These are phyloP conservation scores for Clitarchus hookeri DNA, from an alignment of 2,888 invertebrate species.

Conservation along the genomic window DNA sequence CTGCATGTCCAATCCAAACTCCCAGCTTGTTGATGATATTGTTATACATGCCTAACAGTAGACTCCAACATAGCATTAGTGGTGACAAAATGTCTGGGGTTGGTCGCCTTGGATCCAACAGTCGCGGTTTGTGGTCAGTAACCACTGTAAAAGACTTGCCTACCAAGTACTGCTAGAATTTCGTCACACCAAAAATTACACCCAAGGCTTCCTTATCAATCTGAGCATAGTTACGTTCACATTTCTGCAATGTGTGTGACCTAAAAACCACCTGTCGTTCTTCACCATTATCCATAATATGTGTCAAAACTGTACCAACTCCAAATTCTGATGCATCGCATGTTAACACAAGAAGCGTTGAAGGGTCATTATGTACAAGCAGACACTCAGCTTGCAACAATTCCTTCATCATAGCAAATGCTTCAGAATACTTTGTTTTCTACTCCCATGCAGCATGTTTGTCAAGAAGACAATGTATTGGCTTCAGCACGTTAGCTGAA, in stretches of 20 bases:
- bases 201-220: neutral
- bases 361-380: neutral
- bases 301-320: neutral
- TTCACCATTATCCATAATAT: neutral
- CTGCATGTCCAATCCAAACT: conserved; percentile 30
- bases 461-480: conserved; percentile 19
- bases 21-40: conserved; percentile 32
- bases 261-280: neutral
- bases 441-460: neutral
- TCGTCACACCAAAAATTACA: neutral
- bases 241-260: neutral
- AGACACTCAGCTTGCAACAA: conserved; percentile 3
- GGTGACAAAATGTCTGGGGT: conserved; percentile 33
- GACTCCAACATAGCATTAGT: conserved; percentile 30
- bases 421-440: neutral
- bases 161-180: neutral
- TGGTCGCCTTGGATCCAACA: conserved; percentile 26
- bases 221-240: neutral
- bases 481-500: neutral
- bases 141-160: conserved; percentile 23
- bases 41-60: conserved; percentile 33
- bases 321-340: neutral
- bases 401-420: neutral
- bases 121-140: conserved; percentile 40
- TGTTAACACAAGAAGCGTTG: neutral